These are phyloP conservation scores for Burhinus oedicnemus DNA, from an alignment of 2,113 vertebrate genomes.

Conservation along the genomic window DNA sequence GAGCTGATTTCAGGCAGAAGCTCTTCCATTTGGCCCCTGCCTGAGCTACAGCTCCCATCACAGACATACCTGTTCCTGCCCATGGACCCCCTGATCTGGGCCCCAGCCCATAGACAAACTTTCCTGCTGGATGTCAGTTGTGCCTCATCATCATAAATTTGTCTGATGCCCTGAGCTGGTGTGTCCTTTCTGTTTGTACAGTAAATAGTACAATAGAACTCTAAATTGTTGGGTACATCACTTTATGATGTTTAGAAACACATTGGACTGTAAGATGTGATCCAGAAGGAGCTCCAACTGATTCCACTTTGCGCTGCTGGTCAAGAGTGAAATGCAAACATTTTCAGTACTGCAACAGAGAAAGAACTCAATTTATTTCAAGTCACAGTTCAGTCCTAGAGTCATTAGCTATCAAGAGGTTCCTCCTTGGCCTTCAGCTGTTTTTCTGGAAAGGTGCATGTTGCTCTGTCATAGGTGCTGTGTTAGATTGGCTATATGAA, in stretches of 20 bases:
- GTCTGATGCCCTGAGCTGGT: not conserved
- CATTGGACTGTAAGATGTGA: not conserved
- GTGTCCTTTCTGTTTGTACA: not conserved
- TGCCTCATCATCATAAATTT: not conserved
- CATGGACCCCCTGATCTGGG: not conserved
- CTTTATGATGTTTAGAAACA: not conserved
- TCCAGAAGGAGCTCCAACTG: not conserved
- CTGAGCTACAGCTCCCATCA: not conserved
- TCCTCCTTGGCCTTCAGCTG: not conserved
- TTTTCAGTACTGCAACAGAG: not conserved
- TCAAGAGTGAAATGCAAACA: not conserved
- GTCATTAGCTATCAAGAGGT: not conserved
- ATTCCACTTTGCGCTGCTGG: not conserved
- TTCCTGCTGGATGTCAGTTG: not conserved
- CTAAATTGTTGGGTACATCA: not conserved
- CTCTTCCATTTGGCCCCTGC: not conserved
- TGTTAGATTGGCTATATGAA: not conserved
- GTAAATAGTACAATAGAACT: not conserved
- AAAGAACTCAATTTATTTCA: not conserved
- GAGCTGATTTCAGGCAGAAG: not conserved
- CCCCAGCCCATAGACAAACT: rapidly evolving
- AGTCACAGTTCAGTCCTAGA: not conserved
- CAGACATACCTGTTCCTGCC: not conserved
- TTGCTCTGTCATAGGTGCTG: not conserved
- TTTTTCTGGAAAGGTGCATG: not conserved